Evolutionary conservation across 2,888 invertebrate genomes (phyloP).

Genomic region (Acanthosepion esculentum): DNA sequence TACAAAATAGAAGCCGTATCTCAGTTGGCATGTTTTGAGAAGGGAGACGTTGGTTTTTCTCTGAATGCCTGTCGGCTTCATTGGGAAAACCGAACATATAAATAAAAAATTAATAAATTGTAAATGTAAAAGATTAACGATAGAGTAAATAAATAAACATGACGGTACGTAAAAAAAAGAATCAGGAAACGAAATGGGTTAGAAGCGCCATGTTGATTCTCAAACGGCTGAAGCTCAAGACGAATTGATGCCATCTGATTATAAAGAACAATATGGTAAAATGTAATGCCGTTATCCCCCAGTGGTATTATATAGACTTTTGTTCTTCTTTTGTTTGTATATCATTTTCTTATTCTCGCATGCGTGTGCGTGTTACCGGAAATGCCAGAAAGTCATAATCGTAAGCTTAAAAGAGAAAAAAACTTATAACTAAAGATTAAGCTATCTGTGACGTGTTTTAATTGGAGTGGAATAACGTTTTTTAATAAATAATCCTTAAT

Average conservation of each 20-base stretch:
- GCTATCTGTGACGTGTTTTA: no score
- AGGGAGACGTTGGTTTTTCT: not conserved
- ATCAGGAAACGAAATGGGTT: not conserved
- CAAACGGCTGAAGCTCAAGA: not conserved
- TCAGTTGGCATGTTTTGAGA: not conserved
- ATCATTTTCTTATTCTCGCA: not conserved
- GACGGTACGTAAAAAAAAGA: not conserved
- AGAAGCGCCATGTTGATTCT: slow-evolving; percentile 18
- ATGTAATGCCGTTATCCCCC: slow-evolving; percentile 33
- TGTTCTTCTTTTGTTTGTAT: not conserved
- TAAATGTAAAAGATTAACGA: not conserved
- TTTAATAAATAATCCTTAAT: no score
- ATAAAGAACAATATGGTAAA: not conserved
- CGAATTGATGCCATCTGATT: not conserved
- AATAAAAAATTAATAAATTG: not conserved
- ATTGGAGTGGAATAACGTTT: no score
- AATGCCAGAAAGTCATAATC: not conserved
- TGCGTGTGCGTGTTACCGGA: not conserved
- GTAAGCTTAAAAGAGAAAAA: not conserved
- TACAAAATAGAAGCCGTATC: slow-evolving; percentile 21
- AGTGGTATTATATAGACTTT: not conserved
- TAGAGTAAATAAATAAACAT: not conserved
- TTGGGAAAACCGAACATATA: not conserved
- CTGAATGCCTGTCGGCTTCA: not conserved
- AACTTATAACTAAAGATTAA: no score